Conservation (phyloP, 2,888 invertebrate genomes). For the Trichogramma dendrolimi region DNA sequence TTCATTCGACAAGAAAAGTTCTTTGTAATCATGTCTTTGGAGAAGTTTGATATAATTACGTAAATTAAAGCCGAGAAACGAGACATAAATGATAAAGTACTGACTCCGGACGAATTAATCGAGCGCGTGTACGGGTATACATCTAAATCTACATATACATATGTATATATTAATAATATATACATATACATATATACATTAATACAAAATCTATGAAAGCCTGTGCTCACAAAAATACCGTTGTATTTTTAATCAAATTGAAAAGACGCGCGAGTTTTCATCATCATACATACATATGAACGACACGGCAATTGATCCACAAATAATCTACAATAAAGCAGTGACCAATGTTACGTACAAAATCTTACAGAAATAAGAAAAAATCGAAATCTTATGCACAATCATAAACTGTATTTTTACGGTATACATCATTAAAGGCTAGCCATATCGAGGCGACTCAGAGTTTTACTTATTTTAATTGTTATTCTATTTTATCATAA, state of each 20-base stretch:
- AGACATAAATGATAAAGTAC: slow-evolving; percentile 24
- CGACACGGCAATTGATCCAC: too few relatives aligned
- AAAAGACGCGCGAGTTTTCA: too few relatives aligned
- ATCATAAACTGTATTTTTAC: slow-evolving; percentile 13
- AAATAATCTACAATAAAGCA: too few relatives aligned
- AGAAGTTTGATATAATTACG: slow-evolving; percentile 21
- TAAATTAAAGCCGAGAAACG: slow-evolving; percentile 20
- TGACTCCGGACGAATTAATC: slow-evolving; percentile 20
- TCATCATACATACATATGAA: too few relatives aligned
- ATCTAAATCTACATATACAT: too few relatives aligned
- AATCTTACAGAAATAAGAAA: background rate
- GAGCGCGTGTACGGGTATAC: slow-evolving; percentile 10
- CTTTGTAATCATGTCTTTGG: slow-evolving; percentile 29
- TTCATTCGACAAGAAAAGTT: slow-evolving; percentile 11
- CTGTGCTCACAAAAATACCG: too few relatives aligned
- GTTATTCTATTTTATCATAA: slow-evolving; percentile 11
- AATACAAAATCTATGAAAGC: too few relatives aligned
- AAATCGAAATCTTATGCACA: slow-evolving; percentile 10
- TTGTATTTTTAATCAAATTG: too few relatives aligned
- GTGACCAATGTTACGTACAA: too few relatives aligned
- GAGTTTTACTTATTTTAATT: slow-evolving; percentile 6
- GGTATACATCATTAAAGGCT: slow-evolving; percentile 23
- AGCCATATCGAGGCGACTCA: slow-evolving; percentile 15
- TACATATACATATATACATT: too few relatives aligned
- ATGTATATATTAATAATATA: too few relatives aligned